A percentile compares a stretch with the other conserved stretches of the same genome.
Conservation (phyloP, 2,113 vertebrate genomes). For the Etia nguti region DNA sequence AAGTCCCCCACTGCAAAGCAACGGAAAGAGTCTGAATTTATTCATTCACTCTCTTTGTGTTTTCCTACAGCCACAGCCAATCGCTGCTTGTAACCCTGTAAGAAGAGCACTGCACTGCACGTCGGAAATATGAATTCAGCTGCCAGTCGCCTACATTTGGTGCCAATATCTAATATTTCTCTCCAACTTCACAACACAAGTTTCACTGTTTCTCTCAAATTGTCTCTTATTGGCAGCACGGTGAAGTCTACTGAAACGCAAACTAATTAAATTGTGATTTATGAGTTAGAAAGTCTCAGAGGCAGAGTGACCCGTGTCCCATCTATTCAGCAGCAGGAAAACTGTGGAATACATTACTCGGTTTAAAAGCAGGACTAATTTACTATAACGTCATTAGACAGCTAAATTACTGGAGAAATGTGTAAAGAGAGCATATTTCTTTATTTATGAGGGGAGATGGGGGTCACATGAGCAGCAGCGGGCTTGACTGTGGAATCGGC, state of each 20-base stretch:
- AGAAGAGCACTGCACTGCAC: not conserved
- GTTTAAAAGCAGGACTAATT: conserved; percentile 17
- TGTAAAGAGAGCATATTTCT: not conserved
- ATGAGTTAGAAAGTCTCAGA: conserved; percentile 12
- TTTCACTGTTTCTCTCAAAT: not conserved
- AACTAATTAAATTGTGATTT: conserved; percentile 36
- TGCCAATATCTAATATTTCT: not conserved
- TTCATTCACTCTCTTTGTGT: conserved; percentile 1
- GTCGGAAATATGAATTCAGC: conserved; percentile 9
- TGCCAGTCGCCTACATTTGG: not conserved
- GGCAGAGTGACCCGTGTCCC: not conserved
- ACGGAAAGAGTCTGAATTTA: not conserved
- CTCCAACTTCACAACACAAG: conserved; percentile 1
- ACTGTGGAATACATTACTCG: not conserved
- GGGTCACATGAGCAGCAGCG: not conserved
- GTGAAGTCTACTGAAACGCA: not conserved
- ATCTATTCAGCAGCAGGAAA: not conserved
- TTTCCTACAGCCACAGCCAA: conserved; percentile 2
- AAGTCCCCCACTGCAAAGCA: not conserved
- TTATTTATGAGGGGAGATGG: not conserved
- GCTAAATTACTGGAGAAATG: not conserved
- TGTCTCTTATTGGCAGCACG: not conserved
- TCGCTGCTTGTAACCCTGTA: not conserved
- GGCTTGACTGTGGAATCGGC: not conserved
- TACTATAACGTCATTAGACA: not conserved